A percentile compares a stretch with the other conserved stretches of the same genome.
Evolutionary conservation across 2,888 invertebrate genomes (phyloP).

Genomic region (Ophion ellenae): DNA sequence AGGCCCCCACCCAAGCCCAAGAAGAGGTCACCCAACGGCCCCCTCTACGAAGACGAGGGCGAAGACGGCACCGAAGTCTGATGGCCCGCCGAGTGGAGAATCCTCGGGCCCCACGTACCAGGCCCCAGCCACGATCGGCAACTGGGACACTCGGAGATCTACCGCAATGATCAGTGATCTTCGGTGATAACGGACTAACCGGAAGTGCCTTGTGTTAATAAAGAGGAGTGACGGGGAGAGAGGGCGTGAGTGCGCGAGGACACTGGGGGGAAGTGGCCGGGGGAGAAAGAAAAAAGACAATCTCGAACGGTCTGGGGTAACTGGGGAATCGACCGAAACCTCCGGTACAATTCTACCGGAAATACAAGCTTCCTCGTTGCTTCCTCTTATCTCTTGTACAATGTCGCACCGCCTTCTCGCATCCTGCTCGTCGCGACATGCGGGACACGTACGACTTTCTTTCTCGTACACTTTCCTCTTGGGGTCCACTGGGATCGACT

Average conservation of each 20-base stretch:
- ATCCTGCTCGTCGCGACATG: background rate
- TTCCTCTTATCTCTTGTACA: no score
- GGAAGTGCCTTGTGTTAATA: constrained; percentile 78
- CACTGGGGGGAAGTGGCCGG: background rate
- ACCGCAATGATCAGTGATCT: background rate
- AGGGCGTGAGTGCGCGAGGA: background rate
- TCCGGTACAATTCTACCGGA: background rate
- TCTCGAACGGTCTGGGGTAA: no score
- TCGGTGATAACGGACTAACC: constrained; percentile 72
- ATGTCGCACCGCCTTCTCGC: background rate
- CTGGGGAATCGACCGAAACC: no score
- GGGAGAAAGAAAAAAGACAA: background rate
- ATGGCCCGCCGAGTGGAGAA: constrained; percentile 81
- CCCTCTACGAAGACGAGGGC: constrained; percentile 94
- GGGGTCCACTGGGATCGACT: background rate
- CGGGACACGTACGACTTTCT: background rate
- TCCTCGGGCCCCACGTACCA: constrained; percentile 76
- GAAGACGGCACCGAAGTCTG: constrained; percentile 96
- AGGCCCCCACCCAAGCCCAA: constrained; percentile 92
- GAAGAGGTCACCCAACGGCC: constrained; percentile 90
- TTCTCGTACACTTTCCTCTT: background rate
- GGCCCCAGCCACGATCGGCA: constrained; percentile 34
- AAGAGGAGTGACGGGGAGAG: background rate
- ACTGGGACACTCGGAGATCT: constrained; percentile 71
- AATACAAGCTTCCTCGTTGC: background rate